Base-by-base conservation (phyloP, 2,888 invertebrate genomes). In the Oscheius sp. region DNA sequence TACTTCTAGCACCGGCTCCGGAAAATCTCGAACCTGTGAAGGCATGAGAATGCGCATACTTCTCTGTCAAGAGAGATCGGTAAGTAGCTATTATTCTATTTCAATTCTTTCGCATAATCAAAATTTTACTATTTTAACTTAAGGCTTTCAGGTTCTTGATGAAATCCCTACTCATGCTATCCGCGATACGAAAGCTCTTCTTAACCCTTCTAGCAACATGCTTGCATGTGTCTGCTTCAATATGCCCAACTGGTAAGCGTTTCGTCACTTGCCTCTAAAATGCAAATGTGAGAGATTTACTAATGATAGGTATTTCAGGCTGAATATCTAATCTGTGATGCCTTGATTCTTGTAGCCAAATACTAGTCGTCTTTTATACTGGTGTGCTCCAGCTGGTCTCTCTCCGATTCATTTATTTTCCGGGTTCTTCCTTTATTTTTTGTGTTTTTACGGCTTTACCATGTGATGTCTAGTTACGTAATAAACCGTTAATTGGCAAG, bases 161-260 rank as follows among this genome's bases (percentile, higher is more conserved):
- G 67, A 67, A 28, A 75, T 83, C 24, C 81, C 83, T 0, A 67
- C 78, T 2, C 79, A 79, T 51, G 78, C 82, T 8, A 67, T 84
- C 47, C 72, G 81, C 14, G 83, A 83, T 49, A 74, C 81, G 8
- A 82, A 81, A 36, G 79, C 75, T 47, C 75, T 83, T 54, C 72
- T 84, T 22, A 79, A 77, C 17, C 80, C 82, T 26, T 74, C 74
- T 44, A 71, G 74, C 30, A 84, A 83, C 28, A 82, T 81, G 8
- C 69, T 84, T 59, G 70, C 82, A 17, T 84, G 84, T 68, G 64
- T 84, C 14, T 84, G 84, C 67, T 82, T 84, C 74, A 62, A 62
- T n/a, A 49, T 62, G 47, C 62, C 62, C 30, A 62, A 20, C 17
- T 62, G 62, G 62, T 62, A 24, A 30, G 62, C 49, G 75, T 70